A percentile compares a stretch with the other conserved stretches of the same genome.
Conservation (phyloP, 37 sponge, comb jelly and placozoan species). For the Spongia lamella region DNA sequence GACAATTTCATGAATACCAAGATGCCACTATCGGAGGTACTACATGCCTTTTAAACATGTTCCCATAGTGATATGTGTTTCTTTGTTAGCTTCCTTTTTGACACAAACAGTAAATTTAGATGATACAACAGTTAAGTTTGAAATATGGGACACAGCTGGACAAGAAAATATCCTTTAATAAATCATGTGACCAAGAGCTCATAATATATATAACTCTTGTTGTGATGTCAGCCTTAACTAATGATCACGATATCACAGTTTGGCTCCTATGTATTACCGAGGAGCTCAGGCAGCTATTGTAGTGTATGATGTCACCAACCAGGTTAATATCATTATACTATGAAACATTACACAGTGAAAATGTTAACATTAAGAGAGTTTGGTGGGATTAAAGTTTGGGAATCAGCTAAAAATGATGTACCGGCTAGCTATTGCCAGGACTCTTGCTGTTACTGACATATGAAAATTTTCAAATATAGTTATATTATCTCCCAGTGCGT, state of each 20-base stretch:
- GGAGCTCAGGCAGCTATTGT: conserved; percentile 99
- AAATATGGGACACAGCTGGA: conserved; percentile 99
- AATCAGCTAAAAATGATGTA: no score
- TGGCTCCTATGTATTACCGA: conserved; percentile 99
- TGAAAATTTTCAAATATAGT: no score
- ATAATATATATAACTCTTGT: no score
- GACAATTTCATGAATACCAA: conserved; percentile 99
- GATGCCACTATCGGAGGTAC: conserved; percentile 97
- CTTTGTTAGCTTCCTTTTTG: conserved; percentile 91
- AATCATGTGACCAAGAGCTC: conserved; percentile 38
- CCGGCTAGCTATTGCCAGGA: no score
- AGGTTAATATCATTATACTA: conserved; percentile 62
- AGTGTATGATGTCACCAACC: conserved; percentile 98
- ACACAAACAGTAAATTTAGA: conserved; percentile 99
- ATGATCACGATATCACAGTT: conserved; percentile 86
- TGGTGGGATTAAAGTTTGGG: no score
- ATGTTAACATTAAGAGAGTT: no score
- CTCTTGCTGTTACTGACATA: no score
- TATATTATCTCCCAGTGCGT: no score
- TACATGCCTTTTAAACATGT: no score
- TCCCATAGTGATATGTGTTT: background rate
- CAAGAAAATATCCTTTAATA: conserved; percentile 61
- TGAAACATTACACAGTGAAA: no score
- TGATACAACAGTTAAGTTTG: conserved; percentile 98
- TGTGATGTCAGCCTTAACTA: conserved; percentile 11